These are phyloP conservation scores for Xylota sylvarum DNA, from an alignment of 2,888 invertebrate genomes.

Conservation along the genomic window DNA sequence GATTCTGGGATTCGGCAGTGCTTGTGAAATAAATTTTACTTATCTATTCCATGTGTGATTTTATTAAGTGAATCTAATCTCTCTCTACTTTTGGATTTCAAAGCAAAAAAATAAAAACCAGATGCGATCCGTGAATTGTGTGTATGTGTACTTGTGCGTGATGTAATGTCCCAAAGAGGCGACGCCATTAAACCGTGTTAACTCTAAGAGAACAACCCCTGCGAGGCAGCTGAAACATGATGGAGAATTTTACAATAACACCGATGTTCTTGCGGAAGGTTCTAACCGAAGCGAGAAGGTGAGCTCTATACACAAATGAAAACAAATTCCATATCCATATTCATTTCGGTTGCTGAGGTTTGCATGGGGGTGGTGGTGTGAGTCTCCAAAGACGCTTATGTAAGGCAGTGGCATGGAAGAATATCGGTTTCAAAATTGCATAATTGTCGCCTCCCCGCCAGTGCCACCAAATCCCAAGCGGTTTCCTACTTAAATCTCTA, in stretches of 20 bases:
- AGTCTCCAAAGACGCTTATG: slow-evolving; percentile 30
- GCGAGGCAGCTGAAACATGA: slow-evolving; percentile 52
- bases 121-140: slow-evolving; percentile 43
- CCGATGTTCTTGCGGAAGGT: slow-evolving; percentile 84
- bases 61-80: slow-evolving; percentile 4
- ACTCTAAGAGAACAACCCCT: slow-evolving; percentile 17
- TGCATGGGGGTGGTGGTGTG: not conserved
- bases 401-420: slow-evolving; percentile 36
- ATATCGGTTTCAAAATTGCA: slow-evolving; percentile 57
- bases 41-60: slow-evolving; percentile 1
- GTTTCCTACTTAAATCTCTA: slow-evolving; percentile 22
- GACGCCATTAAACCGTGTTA: slow-evolving; percentile 42
- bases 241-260: slow-evolving; percentile 84
- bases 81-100: not conserved
- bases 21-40: slow-evolving; percentile 18
- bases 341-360: slow-evolving; percentile 6
- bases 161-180: slow-evolving; percentile 54
- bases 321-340: slow-evolving; percentile 44
- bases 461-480: not conserved
- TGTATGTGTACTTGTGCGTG: slow-evolving; percentile 61
- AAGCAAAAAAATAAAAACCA: slow-evolving; percentile 6
- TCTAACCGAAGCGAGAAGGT: slow-evolving; percentile 82
- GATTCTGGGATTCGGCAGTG: slow-evolving; percentile 25
- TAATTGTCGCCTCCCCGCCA: slow-evolving; percentile 22
- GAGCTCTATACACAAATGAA: slow-evolving; percentile 51